Base-by-base conservation (phyloP, 2,888 invertebrate genomes). In the Drosophila picticornis region DNA sequence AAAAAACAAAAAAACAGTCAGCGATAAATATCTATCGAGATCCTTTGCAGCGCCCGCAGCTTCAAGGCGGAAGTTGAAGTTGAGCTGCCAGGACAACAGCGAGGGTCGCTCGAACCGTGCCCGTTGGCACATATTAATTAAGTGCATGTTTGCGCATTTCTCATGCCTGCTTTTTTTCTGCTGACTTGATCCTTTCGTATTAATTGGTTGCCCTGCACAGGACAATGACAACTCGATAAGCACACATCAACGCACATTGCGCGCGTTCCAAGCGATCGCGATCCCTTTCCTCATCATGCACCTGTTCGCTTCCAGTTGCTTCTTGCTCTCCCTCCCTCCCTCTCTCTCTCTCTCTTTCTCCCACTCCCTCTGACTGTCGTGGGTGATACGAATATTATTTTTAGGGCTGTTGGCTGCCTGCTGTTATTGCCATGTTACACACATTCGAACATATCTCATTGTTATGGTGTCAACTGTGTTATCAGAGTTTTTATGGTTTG, bases 171-270 rank as follows among this genome's bases (percentile, higher is more conserved):
- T 51, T 38, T 59, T 53, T 1, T 19, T 13, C 40, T 43, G 46
- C 56, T 22, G 59, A 48, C 59, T 55, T 83, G 75, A 75, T 84
- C 76, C 78, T 68, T 70, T 68, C 52, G 58, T 78, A 84, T 86
- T 88, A 87, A 86, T 84, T 86, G 87, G 78, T 61, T 57, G 38
- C 55, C 62, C 22, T 72, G 77, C 80, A 46, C 78, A 80, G 84
- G 60, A 80, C 88, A 90, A 83, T 91, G 91, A 91, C 91, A 91
- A 91, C 91, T 91, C 91, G 91, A 91, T 91, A 91, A 91, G 90
- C 84, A 80, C 78, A 80, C 84, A 84, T 88, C 90, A 88, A 80
- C 84, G 80, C 90, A 90, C 87, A 90, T 86, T 90, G 90, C 76
- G 75, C 77, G 56, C 76, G 56, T 67, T 67, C 53, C 38, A 57